Conservation (phyloP, 2,888 invertebrate genomes). For the Amphipoea lucens region DNA sequence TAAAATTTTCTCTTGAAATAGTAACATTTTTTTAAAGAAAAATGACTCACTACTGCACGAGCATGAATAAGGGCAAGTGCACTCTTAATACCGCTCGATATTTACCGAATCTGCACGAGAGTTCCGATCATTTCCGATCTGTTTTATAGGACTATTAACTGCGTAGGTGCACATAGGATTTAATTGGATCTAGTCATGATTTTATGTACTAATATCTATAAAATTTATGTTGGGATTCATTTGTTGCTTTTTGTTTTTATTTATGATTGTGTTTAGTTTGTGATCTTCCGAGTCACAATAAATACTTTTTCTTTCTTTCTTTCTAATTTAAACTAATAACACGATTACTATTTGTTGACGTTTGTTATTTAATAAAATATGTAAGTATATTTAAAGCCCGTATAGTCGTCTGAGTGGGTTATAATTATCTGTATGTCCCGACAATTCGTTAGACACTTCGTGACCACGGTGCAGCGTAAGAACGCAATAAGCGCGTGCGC, state of each 20-base stretch:
- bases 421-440: no score
- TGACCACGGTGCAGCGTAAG: not conserved
- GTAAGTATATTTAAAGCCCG: no score
- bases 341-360: no score
- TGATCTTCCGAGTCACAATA: not conserved
- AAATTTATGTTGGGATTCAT: not conserved
- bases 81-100: conserved; percentile 10
- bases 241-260: not conserved
- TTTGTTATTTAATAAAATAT: no score
- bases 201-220: not conserved
- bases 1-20: no score
- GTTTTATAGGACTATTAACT: not conserved
- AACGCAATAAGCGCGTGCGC: conserved; percentile 13
- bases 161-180: conserved; percentile 8
- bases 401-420: no score
- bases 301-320: no score
- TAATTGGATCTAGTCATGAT: conserved; percentile 12
- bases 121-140: conserved; percentile 11
- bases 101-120: conserved; percentile 13
- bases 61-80: conserved; percentile 11
- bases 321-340: no score
- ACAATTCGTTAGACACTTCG: not conserved
- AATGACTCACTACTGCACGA: not conserved
- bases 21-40: no score
- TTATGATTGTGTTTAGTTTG: not conserved